Percentiles rank a stretch among this genome's conserved stretches.
phyloP scores from a whole-genome alignment of 2,888 invertebrate species.

The Synanthedon andrenaeformis region DNA sequence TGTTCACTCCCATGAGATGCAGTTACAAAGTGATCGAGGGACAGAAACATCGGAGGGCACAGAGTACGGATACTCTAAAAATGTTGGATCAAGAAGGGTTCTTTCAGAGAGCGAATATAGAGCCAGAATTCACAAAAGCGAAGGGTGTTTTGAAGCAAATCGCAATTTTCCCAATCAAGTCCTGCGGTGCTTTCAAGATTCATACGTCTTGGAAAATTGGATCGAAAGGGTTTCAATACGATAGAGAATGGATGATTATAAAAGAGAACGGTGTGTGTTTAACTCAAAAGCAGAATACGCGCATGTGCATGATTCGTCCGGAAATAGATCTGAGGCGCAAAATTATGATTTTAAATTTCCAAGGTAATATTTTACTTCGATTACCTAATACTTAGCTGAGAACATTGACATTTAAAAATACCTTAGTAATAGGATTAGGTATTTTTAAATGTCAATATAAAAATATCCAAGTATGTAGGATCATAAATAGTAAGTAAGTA shows the following conservation, averaged over 20 bases:
- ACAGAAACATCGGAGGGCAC: slow-evolving; percentile 8
- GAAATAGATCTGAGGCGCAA: slow-evolving; percentile 72
- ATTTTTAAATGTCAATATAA: too few relatives aligned
- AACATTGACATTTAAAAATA: too few relatives aligned
- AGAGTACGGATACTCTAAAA: slow-evolving; percentile 20
- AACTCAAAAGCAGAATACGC: slow-evolving; percentile 87
- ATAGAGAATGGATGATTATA: slow-evolving; percentile 95
- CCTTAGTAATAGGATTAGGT: too few relatives aligned
- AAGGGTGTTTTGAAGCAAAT: slow-evolving; percentile 37
- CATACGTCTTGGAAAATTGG: slow-evolving; percentile 78
- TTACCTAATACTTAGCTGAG: too few relatives aligned
- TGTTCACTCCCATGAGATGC: slow-evolving; percentile 33
- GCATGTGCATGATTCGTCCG: slow-evolving; percentile 84
- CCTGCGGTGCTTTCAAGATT: slow-evolving; percentile 85
- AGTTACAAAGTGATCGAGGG: slow-evolving; percentile 11
- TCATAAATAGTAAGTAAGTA: too few relatives aligned
- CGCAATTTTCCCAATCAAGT: slow-evolving; percentile 88
- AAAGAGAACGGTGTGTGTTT: slow-evolving; percentile 83
- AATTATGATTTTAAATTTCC: slow-evolving; percentile 70
- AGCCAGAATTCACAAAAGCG: slow-evolving; percentile 11
- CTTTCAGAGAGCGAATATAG: slow-evolving; percentile 11
- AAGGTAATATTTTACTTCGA: slow-evolving; percentile 49
- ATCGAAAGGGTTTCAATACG: slow-evolving; percentile 83
- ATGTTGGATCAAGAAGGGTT: slow-evolving; percentile 17
- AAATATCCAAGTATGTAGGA: too few relatives aligned